phyloP scores from a whole-genome alignment of 2,888 invertebrate species.

The Syritta pipiens region DNA sequence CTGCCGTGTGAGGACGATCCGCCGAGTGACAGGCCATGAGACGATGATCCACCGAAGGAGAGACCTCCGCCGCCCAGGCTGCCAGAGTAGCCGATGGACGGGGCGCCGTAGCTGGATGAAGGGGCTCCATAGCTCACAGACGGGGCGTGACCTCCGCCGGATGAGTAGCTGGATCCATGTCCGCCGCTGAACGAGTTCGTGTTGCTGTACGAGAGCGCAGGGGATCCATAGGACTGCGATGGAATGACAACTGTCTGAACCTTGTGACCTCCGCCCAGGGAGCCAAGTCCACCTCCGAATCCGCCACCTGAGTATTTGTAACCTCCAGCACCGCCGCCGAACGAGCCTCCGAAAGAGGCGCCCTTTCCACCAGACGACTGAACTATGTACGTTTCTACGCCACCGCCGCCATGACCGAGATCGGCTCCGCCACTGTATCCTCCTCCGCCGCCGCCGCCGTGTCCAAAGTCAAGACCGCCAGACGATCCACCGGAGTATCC shows the following conservation, averaged over 20 bases:
- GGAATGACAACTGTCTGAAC: slow-evolving; percentile 54
- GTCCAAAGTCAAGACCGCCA: slow-evolving; percentile 32
- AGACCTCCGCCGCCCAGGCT: neutral
- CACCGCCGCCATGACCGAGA: slow-evolving; percentile 47
- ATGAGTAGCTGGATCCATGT: slow-evolving; percentile 50
- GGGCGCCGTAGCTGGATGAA: neutral
- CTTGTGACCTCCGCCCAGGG: slow-evolving; percentile 41
- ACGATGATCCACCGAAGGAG: slow-evolving; percentile 18
- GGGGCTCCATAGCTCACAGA: slow-evolving; percentile 38
- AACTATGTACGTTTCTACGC: slow-evolving; percentile 53
- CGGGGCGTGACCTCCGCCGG: slow-evolving; percentile 41
- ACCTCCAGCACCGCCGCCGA: slow-evolving; percentile 46
- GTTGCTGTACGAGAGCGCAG: slow-evolving; percentile 47
- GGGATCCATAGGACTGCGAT: slow-evolving; percentile 69
- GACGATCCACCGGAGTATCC: slow-evolving; percentile 25
- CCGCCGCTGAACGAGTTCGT: slow-evolving; percentile 45
- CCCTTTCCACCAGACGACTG: slow-evolving; percentile 54
- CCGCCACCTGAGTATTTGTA: slow-evolving; percentile 43
- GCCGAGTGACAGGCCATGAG: slow-evolving; percentile 7
- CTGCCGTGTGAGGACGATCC: slow-evolving; percentile 41
- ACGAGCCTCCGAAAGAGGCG: slow-evolving; percentile 42
- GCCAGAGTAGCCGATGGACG: slow-evolving; percentile 2
- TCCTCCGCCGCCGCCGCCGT: slow-evolving; percentile 16
- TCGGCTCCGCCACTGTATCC: slow-evolving; percentile 47
- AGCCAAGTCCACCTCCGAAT: slow-evolving; percentile 49